Evolutionary conservation across 2,888 invertebrate species (phyloP).

Genomic region (Pasiphila rectangulata): DNA sequence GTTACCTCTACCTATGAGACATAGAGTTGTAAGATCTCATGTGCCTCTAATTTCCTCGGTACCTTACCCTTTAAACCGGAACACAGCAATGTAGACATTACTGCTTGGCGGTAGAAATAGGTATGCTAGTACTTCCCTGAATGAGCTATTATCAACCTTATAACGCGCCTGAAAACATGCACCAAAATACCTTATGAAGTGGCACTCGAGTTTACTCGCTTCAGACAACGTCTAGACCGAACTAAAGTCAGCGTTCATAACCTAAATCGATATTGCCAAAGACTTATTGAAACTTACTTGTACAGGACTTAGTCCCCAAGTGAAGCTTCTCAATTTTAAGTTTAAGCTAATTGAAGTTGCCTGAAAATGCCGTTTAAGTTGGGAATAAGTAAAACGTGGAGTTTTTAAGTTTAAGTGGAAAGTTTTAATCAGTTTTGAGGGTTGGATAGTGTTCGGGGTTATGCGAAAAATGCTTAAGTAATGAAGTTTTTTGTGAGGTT

Average conservation of each 20-base stretch:
- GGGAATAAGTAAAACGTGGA: conserved; percentile 19
- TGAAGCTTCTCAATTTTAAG: conserved; percentile 25
- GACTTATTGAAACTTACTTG: conserved; percentile 30
- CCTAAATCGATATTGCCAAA: conserved; percentile 24
- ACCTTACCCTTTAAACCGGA: too few relatives aligned
- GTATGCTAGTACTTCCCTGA: too few relatives aligned
- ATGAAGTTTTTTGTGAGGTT: neutral
- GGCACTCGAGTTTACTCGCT: conserved; percentile 13
- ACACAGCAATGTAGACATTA: too few relatives aligned
- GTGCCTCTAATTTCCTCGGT: too few relatives aligned
- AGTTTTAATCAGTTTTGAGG: conserved; percentile 22
- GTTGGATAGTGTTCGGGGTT: conserved; percentile 20
- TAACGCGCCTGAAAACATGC: conserved; percentile 2
- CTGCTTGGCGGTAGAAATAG: too few relatives aligned
- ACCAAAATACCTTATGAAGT: conserved; percentile 3
- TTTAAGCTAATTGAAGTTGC: conserved; percentile 26
- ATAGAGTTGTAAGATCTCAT: too few relatives aligned
- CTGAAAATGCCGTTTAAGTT: conserved; percentile 20
- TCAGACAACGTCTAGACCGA: conserved; percentile 29
- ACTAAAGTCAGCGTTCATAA: conserved; percentile 28
- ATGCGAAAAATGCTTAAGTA: conserved; percentile 4
- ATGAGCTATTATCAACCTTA: too few relatives aligned
- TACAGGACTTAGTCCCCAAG: conserved; percentile 22
- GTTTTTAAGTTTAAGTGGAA: conserved; percentile 39
- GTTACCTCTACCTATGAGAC: too few relatives aligned